Base-by-base conservation (phyloP, 2,888 invertebrate species). In the Cremastinae sp. region DNA sequence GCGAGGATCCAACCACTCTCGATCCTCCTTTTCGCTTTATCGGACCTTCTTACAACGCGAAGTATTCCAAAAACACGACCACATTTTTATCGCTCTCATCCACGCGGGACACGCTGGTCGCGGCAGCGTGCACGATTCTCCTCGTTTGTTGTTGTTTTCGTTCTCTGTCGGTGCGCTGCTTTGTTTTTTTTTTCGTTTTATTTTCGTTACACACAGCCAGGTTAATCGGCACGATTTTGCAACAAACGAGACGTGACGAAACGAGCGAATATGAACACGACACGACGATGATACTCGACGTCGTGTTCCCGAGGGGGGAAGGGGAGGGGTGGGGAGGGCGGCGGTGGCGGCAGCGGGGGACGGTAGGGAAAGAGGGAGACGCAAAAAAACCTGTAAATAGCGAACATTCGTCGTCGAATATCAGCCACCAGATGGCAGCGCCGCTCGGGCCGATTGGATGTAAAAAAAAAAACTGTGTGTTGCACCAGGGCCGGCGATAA, bases 371-470 rank as follows among this genome's bases (percentile, higher is more conserved):
- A 28, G 28, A 28, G 28, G 28, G 61, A 61, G 41, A 28, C 14
- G 62, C 51, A 61, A 73, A 68, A 83, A 83, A 84, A 84, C 79
- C 84, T 85, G 85, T 82, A 84, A 86, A 85, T 86, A 86, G 85
- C 83, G 80, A 82, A 86, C 82, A 84, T 85, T 86, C 82, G 84
- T 85, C 82, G 83, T 81, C 85, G 82, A 84, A 85, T 84, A 84
- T 87, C 83, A 81, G 81, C 84, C 88, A 82, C 85, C 83, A 87
- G 88, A 87, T 88, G 89, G 88, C 88, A 82, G 83, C 69, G 76
- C 79, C 79, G 45, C 75, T 79, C 80, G 81, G 80, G 78, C 75
- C 83, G 80, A 79, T 79, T 81, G 79, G 80, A 82, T 83, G 28
- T 82, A 82, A 82, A 83, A 77, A 76, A 73, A 75, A 71, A 74